Percentiles rank a stretch among this genome's conserved stretches.
phyloP scores from a whole-genome alignment of 2,888 invertebrate species.

The Melikaiella ostensackeni region DNA sequence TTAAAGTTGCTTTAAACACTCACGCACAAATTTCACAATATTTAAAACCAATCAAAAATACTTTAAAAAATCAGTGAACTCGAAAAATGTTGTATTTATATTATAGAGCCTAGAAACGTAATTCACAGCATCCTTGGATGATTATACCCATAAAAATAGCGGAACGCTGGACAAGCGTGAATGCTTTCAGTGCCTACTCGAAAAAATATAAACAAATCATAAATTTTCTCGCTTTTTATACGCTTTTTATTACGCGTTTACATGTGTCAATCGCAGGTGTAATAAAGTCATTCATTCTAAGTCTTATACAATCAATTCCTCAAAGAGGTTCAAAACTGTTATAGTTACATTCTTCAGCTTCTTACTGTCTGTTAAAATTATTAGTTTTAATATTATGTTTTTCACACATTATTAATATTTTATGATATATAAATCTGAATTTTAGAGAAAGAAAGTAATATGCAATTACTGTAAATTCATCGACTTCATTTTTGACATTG shows the following conservation, averaged over 20 bases:
- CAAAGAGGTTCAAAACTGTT: neutral
- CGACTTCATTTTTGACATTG: neutral
- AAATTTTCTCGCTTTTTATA: neutral
- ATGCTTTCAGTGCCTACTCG: neutral
- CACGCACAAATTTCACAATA: too few relatives aligned
- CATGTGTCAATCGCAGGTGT: neutral
- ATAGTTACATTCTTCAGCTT: neutral
- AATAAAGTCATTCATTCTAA: neutral
- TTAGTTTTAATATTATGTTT: neutral
- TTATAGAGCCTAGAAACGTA: neutral
- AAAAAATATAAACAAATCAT: constrained; percentile 5
- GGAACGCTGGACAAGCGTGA: neutral
- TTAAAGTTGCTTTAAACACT: too few relatives aligned
- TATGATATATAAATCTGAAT: neutral
- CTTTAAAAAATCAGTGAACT: too few relatives aligned
- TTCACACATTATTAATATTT: neutral
- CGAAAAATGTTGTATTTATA: too few relatives aligned
- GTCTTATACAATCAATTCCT: too few relatives aligned
- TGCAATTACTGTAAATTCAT: neutral
- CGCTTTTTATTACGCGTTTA: neutral
- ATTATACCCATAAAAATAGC: neutral
- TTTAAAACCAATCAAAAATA: too few relatives aligned
- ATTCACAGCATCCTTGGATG: neutral
- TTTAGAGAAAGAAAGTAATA: neutral
- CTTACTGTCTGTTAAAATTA: too few relatives aligned